These are phyloP conservation scores for Odontesthes bonariensis DNA, from an alignment of 2,113 vertebrate species.

Conservation along the genomic window DNA sequence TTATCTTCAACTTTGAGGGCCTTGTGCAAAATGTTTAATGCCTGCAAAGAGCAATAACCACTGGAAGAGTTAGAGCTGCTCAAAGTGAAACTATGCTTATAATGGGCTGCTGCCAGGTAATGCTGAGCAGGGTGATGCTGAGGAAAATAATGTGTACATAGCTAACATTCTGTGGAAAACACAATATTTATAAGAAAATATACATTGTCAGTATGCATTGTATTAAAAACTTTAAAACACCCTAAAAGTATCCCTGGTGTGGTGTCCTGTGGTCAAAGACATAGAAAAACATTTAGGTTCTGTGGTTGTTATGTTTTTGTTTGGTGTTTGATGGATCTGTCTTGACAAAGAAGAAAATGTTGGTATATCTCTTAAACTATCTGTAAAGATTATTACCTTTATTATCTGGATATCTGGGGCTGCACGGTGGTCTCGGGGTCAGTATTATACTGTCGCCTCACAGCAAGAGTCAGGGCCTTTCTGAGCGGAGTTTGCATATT, in stretches of 20 bases:
- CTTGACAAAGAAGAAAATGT: background rate
- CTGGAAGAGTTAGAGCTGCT: background rate
- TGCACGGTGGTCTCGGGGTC: too few relatives aligned
- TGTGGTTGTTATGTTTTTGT: background rate
- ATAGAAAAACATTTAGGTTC: slow-evolving; percentile 7
- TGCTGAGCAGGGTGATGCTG: background rate
- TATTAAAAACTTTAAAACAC: background rate
- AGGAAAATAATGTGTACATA: background rate
- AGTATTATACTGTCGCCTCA: too few relatives aligned
- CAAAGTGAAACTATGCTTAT: background rate
- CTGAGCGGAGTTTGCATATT: too few relatives aligned
- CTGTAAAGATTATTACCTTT: background rate
- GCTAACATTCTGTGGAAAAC: background rate
- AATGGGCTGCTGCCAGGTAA: background rate
- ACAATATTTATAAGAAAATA: background rate
- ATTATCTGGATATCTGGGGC: background rate
- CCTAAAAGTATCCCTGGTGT: background rate
- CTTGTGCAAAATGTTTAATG: background rate
- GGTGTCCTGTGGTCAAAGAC: background rate
- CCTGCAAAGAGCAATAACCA: background rate
- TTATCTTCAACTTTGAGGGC: background rate
- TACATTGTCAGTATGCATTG: background rate
- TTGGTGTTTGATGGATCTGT: background rate
- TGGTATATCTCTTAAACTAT: background rate
- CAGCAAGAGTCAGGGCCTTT: too few relatives aligned